Evolutionary conservation across 2,113 vertebrate genomes (phyloP), one percentile per base, ranked within the genome.

Genomic region (Seriola quinqueradiata): DNA sequence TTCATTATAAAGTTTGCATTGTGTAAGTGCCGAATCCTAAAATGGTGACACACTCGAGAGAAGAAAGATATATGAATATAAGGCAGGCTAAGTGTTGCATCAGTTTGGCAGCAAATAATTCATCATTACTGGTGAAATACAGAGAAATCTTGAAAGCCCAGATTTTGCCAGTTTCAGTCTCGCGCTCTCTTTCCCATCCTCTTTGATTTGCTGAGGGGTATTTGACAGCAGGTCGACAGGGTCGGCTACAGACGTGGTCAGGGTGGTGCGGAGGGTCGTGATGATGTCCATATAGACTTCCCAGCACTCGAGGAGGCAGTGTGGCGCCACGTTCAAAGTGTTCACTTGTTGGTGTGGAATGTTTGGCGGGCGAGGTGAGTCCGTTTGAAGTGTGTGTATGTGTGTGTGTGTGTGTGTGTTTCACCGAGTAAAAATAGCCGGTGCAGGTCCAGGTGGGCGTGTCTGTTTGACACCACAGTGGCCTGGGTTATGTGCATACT

Each of bases 321-420:
- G 70, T 70, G 89, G 91, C 77, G 85, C 89, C 77, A 14, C 19
- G 67, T 92, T 92, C 89, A 94, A 94, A 92, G 93, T 40, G 67
- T 32, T 94, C 83, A 38, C 91, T 89, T 44, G 75, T 77, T 67
- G 80, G 88, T 94, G 93, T 92, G 92, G 91, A 94, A 94, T 94
- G 91, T 90, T 86, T 83, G 84, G 69, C 75, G 79, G 84, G 70
- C 60, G 13, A 78, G 57, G 55, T 58, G 78, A 84, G 66, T 65
- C 61, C 9, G 67, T 92, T 92, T 94, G 91, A 92, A 89, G 90
- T 79, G 66, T 63, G 68, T 80, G 75, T 34, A 61, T 36, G 54
- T 72, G 60, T 8, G 76, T 76, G 75, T 68, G 65, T 69, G 79
- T 32, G 69, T 77, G 70, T 59, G 48, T 71, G 61, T 54, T 48